phyloP scores from a whole-genome alignment of 2,888 invertebrate species.

The Suillia variegata region DNA sequence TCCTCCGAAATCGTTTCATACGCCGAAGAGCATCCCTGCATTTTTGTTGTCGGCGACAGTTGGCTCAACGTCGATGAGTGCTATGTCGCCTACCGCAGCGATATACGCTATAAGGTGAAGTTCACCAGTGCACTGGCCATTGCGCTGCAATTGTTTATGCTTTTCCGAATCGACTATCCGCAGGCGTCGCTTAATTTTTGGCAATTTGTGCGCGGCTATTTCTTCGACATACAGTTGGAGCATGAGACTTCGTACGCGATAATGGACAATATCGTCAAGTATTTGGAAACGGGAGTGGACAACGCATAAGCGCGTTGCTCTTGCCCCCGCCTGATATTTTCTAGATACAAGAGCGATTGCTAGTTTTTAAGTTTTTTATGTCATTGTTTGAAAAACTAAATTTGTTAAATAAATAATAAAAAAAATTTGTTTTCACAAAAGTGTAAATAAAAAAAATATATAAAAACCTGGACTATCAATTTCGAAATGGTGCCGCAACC shows the following conservation, averaged over 20 bases:
- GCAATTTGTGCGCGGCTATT: slow-evolving; percentile 21
- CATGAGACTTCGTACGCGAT: slow-evolving; percentile 7
- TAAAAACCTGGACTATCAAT: background rate
- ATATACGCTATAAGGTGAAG: slow-evolving; percentile 18
- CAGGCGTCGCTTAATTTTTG: slow-evolving; percentile 19
- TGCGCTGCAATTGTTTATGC: slow-evolving; percentile 16
- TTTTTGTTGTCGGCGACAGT: slow-evolving; percentile 20
- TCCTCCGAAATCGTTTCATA: slow-evolving; percentile 5
- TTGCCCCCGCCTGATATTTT: background rate
- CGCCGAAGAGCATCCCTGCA: slow-evolving; percentile 17
- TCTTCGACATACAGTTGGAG: slow-evolving; percentile 14
- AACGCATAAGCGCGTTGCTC: background rate
- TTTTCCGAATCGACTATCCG: slow-evolving; percentile 20
- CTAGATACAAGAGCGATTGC: background rate
- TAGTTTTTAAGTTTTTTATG: background rate
- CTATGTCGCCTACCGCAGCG: slow-evolving; percentile 15
- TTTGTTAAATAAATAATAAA: too few species aligned
- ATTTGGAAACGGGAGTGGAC: slow-evolving; percentile 9
- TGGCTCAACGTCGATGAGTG: slow-evolving; percentile 10
- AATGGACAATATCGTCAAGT: slow-evolving; percentile 20
- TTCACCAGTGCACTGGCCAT: slow-evolving; percentile 14
- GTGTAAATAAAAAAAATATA: background rate
- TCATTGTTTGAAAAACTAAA: background rate
- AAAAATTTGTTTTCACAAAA: background rate
- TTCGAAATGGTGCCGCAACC: background rate